These are phyloP conservation scores for Haemorhous mexicanus DNA, from an alignment of 2,113 vertebrate genomes.

Conservation along the genomic window DNA sequence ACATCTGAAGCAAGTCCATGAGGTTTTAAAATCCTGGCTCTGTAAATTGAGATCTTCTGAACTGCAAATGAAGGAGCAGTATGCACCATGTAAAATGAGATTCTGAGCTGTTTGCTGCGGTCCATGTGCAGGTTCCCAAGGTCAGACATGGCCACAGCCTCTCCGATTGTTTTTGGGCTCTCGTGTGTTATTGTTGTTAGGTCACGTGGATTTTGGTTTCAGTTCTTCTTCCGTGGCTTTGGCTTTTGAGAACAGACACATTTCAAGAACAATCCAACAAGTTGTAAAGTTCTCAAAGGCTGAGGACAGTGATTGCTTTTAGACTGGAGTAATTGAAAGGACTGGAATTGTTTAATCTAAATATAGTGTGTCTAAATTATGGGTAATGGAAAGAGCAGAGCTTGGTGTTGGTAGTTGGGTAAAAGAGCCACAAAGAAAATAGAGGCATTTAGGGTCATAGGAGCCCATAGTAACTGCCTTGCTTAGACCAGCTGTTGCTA, in stretches of 20 bases:
- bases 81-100: not conserved
- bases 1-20: not conserved
- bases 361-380: not conserved
- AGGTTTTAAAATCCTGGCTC: constrained; percentile 16
- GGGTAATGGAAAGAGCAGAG: not conserved
- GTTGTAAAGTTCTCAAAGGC: constrained; percentile 52
- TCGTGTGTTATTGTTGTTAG: constrained; percentile 67
- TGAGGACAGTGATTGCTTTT: constrained; percentile 8
- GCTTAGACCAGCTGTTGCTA: not conserved
- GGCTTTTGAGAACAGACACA: constrained; percentile 61
- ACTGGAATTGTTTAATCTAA: not conserved
- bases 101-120: constrained; percentile 56
- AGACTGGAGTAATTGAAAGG: not conserved
- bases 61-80: constrained; percentile 38
- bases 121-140: constrained; percentile 64
- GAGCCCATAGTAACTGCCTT: not conserved
- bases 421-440: not conserved
- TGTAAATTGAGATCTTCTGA: constrained; percentile 3
- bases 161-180: constrained; percentile 74
- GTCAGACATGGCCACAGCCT: constrained; percentile 68
- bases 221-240: constrained; percentile 71
- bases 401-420: not conserved
- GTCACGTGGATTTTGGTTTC: constrained; percentile 67
- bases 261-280: constrained; percentile 64
- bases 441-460: not conserved